Conservation (phyloP, 1,140 invertebrate species). For the Eciton burchellii region DNA sequence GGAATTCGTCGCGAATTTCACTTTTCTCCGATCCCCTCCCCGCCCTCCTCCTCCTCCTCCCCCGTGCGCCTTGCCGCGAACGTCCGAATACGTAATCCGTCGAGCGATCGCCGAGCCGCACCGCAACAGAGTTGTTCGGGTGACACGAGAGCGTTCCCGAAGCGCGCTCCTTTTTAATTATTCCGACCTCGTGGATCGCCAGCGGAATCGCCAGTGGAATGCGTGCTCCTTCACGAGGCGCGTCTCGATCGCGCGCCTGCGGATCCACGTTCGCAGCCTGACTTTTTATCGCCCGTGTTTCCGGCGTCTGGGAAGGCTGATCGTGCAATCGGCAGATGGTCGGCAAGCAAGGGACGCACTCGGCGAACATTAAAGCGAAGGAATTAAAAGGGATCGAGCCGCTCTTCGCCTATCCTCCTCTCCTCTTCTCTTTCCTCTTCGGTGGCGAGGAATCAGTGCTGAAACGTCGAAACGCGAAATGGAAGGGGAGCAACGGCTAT, state of each 20-base stretch:
- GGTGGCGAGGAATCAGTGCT: conserved; percentile 6
- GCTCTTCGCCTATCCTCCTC: not conserved
- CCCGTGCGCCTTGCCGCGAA: not conserved
- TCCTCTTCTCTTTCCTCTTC: too few relatives aligned
- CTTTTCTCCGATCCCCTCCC: not conserved
- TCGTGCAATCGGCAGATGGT: conserved; percentile 26
- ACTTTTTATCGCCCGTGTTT: conserved; percentile 60
- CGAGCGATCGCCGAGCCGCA: not conserved
- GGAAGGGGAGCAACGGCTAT: not conserved
- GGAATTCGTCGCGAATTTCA: not conserved
- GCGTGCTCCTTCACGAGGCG: conserved; percentile 3
- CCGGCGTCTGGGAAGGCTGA: conserved; percentile 21
- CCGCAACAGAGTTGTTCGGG: not conserved
- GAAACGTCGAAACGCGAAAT: conserved; percentile 7
- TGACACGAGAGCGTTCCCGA: conserved; percentile 22
- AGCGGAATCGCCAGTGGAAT: conserved; percentile 22
- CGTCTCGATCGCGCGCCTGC: conserved; percentile 13
- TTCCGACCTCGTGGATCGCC: conserved; percentile 44
- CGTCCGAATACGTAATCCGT: not conserved
- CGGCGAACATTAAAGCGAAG: conserved; percentile 43
- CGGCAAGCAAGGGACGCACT: conserved; percentile 4
- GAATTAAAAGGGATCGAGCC: conserved; percentile 45
- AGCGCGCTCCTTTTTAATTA: conserved; percentile 42
- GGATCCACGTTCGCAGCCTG: conserved; percentile 10
- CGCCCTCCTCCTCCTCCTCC: too few relatives aligned